These are phyloP conservation scores for Eudasyphora cyanicolor DNA, from an alignment of 2,888 invertebrate species.

Conservation along the genomic window DNA sequence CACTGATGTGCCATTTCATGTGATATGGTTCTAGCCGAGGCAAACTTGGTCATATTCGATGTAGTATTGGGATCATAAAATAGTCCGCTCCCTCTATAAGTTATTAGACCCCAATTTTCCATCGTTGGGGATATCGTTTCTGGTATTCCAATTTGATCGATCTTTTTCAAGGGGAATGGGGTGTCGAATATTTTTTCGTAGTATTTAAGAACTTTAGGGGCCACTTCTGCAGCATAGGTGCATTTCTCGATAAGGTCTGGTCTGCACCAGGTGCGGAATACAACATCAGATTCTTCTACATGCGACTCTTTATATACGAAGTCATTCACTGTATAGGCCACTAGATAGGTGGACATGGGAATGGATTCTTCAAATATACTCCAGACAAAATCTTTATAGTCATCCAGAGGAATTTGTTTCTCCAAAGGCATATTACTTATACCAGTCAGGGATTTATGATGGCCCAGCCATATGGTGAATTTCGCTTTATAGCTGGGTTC, in stretches of 20 bases:
- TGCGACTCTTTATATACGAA: constrained; percentile 81
- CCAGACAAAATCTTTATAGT: constrained; percentile 79
- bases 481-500: constrained; percentile 93
- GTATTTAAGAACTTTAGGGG: constrained; percentile 87
- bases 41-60: constrained; percentile 83
- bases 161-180: constrained; percentile 83
- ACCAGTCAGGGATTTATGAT: constrained; percentile 83
- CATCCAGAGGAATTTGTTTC: constrained; percentile 62
- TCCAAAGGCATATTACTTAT: constrained; percentile 89
- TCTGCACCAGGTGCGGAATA: constrained; percentile 88
- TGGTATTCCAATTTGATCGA: constrained; percentile 89
- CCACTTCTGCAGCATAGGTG: constrained; percentile 86
- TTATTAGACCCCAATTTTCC: constrained; percentile 85
- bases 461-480: constrained; percentile 86
- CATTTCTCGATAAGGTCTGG: constrained; percentile 88
- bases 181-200: constrained; percentile 84
- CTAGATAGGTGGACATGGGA: constrained; percentile 95
- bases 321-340: constrained; percentile 90
- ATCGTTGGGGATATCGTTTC: constrained; percentile 93
- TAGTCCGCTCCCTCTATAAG: constrained; percentile 88
- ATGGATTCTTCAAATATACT: constrained; percentile 87
- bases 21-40: constrained; percentile 82
- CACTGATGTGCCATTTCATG: constrained; percentile 89
- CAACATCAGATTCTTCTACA: constrained; percentile 79
- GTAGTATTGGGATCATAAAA: constrained; percentile 85